Percentiles rank a stretch among this genome's conserved stretches.
These are phyloP conservation scores for Drosophila biarmipes DNA, from an alignment of 1,140 invertebrate genomes.

Conservation along the genomic window DNA sequence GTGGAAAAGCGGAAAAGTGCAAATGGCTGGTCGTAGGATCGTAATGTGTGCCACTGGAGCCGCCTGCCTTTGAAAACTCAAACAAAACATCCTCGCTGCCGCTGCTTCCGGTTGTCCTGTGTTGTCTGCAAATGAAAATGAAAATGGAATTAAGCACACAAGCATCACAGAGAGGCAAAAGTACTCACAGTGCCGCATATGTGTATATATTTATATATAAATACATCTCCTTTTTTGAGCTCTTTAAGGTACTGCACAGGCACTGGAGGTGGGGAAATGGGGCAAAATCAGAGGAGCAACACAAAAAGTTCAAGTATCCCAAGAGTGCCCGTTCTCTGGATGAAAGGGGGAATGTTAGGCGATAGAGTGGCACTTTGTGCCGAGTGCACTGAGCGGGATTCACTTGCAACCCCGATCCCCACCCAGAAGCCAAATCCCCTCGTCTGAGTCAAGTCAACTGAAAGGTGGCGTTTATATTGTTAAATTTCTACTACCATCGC, in stretches of 20 bases:
- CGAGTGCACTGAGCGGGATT: constrained; percentile 6
- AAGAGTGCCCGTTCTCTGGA: constrained; percentile 44
- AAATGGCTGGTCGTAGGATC: background rate
- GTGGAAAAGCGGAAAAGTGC: constrained; percentile 17
- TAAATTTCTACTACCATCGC: constrained; percentile 17
- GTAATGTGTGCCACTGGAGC: constrained; percentile 27
- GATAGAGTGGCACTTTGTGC: constrained; percentile 5
- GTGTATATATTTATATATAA: background rate
- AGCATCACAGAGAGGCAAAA: constrained; percentile 14
- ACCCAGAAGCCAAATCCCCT: background rate
- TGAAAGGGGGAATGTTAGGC: background rate
- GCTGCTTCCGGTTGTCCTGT: constrained; percentile 9
- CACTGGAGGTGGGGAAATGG: background rate
- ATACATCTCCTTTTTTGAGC: constrained; percentile 8
- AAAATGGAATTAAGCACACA: constrained; percentile 78
- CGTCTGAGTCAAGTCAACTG: constrained; percentile 35
- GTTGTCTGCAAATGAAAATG: constrained; percentile 66
- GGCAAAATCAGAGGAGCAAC: constrained; percentile 17
- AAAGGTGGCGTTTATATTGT: constrained; percentile 61
- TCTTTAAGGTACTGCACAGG: constrained; percentile 26
- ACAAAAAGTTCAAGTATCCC: constrained; percentile 64
- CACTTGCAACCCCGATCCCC: constrained; percentile 28
- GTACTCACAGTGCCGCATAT: constrained; percentile 8
- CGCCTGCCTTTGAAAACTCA: constrained; percentile 46
- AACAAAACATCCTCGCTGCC: constrained; percentile 41